Evolutionary conservation across 2,888 invertebrate species (phyloP).

Genomic region (Ichneumoninae sp.): DNA sequence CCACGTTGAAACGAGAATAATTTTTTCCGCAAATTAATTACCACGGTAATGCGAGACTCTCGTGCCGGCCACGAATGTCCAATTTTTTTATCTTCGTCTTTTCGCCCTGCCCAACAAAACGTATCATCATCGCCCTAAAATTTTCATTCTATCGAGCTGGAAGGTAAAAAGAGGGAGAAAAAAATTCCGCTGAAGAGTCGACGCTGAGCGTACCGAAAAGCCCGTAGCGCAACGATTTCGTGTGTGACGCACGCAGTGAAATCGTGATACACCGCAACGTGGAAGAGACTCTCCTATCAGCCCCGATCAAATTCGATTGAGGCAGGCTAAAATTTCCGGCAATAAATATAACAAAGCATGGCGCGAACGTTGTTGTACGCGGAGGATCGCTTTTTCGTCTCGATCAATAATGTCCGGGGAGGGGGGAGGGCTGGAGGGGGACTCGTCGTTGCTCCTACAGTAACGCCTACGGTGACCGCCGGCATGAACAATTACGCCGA

Average conservation of each 20-base stretch:
- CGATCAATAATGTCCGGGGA: constrained; percentile 37
- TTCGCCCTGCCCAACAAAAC: no score
- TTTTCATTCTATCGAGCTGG: not conserved
- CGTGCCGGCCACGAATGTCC: not conserved
- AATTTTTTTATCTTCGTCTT: no score
- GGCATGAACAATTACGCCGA: constrained; percentile 10
- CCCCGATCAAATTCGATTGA: not conserved
- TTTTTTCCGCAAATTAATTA: constrained; percentile 7
- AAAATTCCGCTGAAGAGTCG: not conserved
- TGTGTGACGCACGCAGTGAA: constrained; percentile 13
- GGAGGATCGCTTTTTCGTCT: constrained; percentile 38
- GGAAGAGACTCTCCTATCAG: not conserved
- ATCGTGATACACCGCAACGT: constrained; percentile 11
- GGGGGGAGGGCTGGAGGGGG: not conserved
- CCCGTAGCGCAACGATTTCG: not conserved
- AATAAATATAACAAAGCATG: not conserved
- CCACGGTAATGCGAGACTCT: not conserved
- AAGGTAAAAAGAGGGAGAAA: not conserved
- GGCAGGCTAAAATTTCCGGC: not conserved
- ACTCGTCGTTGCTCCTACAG: constrained; percentile 1
- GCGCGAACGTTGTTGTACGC: constrained; percentile 1
- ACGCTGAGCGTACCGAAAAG: not conserved
- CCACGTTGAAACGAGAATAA: constrained; percentile 8
- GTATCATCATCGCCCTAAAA: no score
- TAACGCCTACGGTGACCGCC: not conserved